Conservation (phyloP, 2,797 vertebrate genomes). For the Prionace glauca region DNA sequence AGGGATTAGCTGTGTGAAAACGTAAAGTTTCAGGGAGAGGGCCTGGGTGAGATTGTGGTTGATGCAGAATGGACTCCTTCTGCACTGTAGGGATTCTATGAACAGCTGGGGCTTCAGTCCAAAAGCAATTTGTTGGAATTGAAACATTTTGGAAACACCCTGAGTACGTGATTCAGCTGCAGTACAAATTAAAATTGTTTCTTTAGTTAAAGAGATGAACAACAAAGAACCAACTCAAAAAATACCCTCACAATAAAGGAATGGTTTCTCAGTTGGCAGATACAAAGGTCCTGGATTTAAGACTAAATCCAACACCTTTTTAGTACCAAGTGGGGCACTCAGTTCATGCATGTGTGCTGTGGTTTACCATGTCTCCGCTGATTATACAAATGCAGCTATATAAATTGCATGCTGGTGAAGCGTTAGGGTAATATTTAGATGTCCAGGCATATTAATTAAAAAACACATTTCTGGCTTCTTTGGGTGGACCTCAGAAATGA, state of each 20-base stretch:
- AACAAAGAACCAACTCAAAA: too few relatives aligned
- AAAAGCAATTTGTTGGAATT: background rate
- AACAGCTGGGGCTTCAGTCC: background rate
- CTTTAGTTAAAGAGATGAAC: background rate
- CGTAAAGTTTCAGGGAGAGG: too few relatives aligned
- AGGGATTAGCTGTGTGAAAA: too few relatives aligned
- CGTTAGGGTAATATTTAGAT: background rate
- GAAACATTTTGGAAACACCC: background rate
- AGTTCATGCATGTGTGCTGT: background rate
- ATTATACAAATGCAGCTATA: background rate
- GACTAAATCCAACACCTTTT: background rate
- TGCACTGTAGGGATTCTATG: too few relatives aligned
- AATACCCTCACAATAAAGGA: background rate
- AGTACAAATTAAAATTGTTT: background rate
- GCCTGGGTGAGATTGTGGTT: too few relatives aligned
- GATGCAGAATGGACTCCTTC: too few relatives aligned
- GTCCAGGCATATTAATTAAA: conserved; percentile 16
- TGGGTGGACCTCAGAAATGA: conserved; percentile 27
- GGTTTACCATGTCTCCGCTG: background rate
- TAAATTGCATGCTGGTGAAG: background rate
- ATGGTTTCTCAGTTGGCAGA: background rate
- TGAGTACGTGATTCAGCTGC: background rate
- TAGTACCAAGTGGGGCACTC: background rate
- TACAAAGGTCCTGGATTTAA: background rate
- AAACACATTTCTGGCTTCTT: background rate